Percentiles rank a stretch among this genome's conserved stretches.
Conservation (phyloP, 2,888 invertebrate species). For the Camptogramma bilineatum region DNA sequence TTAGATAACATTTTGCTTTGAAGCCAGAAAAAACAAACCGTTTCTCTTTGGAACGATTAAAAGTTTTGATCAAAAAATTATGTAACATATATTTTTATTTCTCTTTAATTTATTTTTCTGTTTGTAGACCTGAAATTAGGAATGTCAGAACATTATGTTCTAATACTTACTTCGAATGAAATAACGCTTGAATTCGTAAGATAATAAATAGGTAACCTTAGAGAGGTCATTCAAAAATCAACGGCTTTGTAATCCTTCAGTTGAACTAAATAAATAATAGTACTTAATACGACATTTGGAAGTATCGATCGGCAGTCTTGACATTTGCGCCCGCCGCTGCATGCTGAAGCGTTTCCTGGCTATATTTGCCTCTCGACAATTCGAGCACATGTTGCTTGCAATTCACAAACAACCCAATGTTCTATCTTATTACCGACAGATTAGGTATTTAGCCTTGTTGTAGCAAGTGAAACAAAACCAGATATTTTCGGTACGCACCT, state of each 20-base stretch:
- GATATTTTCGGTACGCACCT: too few relatives aligned
- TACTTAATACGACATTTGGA: neutral
- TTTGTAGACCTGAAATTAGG: neutral
- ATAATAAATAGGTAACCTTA: too few relatives aligned
- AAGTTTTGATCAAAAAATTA: conserved; percentile 5
- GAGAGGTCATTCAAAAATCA: too few relatives aligned
- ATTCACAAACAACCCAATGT: neutral
- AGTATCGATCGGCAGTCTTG: neutral
- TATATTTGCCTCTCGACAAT: neutral
- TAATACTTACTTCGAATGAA: too few relatives aligned
- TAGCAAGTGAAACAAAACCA: too few relatives aligned
- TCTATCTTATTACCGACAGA: neutral
- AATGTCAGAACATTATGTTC: too few relatives aligned
- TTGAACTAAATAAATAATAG: too few relatives aligned
- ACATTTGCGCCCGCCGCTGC: neutral
- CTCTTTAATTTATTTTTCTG: neutral
- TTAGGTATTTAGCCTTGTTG: too few relatives aligned
- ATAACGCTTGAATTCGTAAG: too few relatives aligned
- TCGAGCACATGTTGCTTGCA: neutral
- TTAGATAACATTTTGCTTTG: conserved; percentile 17
- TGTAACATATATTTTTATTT: conserved; percentile 1
- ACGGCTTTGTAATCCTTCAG: too few relatives aligned
- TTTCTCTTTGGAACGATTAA: conserved; percentile 21
- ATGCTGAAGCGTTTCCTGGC: neutral
- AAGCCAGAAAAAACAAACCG: conserved; percentile 22